phyloP scores from a whole-genome alignment of 2,113 vertebrate genomes.

The Corvus moneduloides region DNA sequence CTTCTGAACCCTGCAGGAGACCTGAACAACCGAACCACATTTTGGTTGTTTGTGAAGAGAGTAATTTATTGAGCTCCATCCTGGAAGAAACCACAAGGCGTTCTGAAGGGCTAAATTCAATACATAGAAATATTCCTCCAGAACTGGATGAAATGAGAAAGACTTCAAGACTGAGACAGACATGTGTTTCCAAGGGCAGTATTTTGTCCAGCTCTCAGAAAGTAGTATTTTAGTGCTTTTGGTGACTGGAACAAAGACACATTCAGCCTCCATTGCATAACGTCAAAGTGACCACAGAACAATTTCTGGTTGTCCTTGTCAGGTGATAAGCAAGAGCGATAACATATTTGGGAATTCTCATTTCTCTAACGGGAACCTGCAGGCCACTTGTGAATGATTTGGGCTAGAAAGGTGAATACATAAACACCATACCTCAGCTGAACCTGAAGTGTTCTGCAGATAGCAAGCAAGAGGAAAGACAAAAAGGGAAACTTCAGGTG shows the following conservation, averaged over 20 bases:
- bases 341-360: background rate
- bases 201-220: background rate
- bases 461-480: background rate
- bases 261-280: background rate
- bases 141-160: slow-evolving; percentile 21
- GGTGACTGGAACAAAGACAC: slow-evolving; percentile 11
- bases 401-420: background rate
- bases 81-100: slow-evolving; percentile 27
- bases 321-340: slow-evolving; percentile 28
- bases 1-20: slow-evolving; percentile 35
- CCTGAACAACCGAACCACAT: background rate
- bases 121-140: slow-evolving; percentile 49
- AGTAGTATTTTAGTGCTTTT: slow-evolving; percentile 29
- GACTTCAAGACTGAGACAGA: slow-evolving; percentile 12
- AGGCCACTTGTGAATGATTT: background rate
- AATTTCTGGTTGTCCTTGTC: background rate
- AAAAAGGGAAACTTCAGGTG: background rate
- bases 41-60: background rate
- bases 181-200: background rate
- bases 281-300: background rate
- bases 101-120: slow-evolving; percentile 38
- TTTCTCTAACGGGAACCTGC: background rate
- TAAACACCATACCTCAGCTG: background rate
- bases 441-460: background rate
- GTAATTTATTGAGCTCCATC: slow-evolving; percentile 27